phyloP scores from a whole-genome alignment of 2,113 vertebrate species.

The Mesocricetus auratus region DNA sequence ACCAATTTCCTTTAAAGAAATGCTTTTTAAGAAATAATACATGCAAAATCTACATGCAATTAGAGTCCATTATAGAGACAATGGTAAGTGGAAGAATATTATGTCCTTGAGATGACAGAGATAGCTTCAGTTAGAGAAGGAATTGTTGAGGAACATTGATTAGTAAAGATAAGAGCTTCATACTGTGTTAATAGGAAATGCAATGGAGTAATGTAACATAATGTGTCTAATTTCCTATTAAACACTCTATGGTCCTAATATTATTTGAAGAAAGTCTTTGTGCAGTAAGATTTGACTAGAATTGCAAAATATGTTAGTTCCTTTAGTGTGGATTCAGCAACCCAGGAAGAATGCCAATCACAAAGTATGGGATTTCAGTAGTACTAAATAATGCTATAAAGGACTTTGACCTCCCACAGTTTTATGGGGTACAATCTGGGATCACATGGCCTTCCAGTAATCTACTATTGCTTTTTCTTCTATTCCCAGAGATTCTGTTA shows the following conservation, averaged over 20 bases:
- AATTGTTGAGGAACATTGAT: slow-evolving; percentile 1
- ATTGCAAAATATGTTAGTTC: background rate
- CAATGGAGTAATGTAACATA: background rate
- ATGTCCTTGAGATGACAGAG: background rate
- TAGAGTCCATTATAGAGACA: background rate
- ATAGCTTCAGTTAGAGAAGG: background rate
- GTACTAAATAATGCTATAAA: background rate
- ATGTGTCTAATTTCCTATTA: slow-evolving; percentile 1
- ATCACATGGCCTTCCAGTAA: background rate
- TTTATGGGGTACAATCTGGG: background rate
- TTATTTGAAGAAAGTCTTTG: background rate
- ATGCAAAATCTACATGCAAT: background rate
- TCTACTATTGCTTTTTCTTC: background rate
- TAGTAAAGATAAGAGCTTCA: background rate
- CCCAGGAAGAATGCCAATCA: background rate
- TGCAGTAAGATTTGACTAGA: background rate
- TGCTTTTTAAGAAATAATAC: background rate
- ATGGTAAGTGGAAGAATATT: background rate
- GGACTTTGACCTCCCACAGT: background rate
- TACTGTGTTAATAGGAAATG: background rate
- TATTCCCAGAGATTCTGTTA: background rate
- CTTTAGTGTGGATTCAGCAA: background rate
- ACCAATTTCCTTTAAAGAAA: background rate
- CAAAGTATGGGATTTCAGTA: background rate
- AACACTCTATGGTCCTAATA: background rate